Evolutionary conservation across 2,797 vertebrate species (phyloP), one percentile per base, ranked within the genome.

Genomic region (Megaceryle alcyon): DNA sequence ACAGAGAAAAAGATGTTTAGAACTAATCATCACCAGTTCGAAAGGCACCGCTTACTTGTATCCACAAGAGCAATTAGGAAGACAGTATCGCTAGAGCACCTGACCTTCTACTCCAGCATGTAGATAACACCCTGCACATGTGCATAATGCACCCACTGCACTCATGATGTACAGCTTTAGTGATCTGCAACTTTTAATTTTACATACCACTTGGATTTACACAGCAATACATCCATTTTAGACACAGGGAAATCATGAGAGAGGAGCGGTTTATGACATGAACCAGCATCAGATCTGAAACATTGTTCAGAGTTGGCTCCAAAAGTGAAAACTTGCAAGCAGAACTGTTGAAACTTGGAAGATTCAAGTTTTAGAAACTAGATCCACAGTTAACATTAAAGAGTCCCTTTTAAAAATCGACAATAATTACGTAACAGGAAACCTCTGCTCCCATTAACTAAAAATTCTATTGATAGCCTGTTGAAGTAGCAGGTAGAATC

Each of bases 381-480:
- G 41, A 60, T 23, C 23, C 21, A 71, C 26, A 72, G 26, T 35
- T 84, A 69, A 51, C 59, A 82, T 44, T 46, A 15, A 54, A 76
- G 48, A 94, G 84, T 21, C 14, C 17, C n/a, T 61, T 88, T 90
- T 39, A 93, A 90, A 93, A 93, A 85, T 73, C 53, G 66, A 54
- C 71, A 86, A 25, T 33, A 83, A 71, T 64, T 91, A 82, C 33
- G 35, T 59, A 89, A 66, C 9, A 82, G 65, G 61, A 95, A 88
- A 82, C 29, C 35, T 80, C 60, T 82, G 56, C 25, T 80, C 48
- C 57, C 21, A 21, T 57, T 86, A 77, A 83, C 63, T 72, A 88
- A 84, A 89, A 88, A 49, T 26, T 70, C 70, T 80, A 71, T 2
- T 77, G 70, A 73, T 64, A 94, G 57, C 39, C 39, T 56, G 68